Evolutionary conservation across 2,888 invertebrate genomes (phyloP).

Genomic region (Cepaea hortensis): DNA sequence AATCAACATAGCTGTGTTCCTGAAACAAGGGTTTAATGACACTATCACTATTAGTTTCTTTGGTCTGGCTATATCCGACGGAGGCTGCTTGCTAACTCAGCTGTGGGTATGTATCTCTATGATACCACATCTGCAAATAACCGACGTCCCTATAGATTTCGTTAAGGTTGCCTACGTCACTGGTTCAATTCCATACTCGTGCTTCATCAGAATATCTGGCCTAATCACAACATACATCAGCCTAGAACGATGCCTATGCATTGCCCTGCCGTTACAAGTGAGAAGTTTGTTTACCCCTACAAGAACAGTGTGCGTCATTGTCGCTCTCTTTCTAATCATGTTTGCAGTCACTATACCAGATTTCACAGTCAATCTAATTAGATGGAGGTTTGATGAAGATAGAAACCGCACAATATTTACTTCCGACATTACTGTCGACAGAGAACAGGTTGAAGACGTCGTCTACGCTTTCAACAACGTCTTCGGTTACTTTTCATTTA

Average conservation of each 20-base stretch:
- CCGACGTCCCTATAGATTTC: not conserved
- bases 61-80: constrained; percentile 24
- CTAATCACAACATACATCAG: constrained; percentile 35
- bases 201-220: constrained; percentile 24
- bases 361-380: not conserved
- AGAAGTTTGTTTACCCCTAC: constrained; percentile 4
- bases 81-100: constrained; percentile 21
- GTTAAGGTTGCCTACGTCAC: constrained; percentile 11
- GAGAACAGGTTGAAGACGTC: constrained; percentile 3
- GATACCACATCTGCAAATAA: not conserved
- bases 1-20: constrained; percentile 17
- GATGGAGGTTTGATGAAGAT: not conserved
- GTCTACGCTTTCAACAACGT: constrained; percentile 10
- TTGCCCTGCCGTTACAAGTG: constrained; percentile 24
- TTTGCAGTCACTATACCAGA: constrained; percentile 2
- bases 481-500: constrained; percentile 22
- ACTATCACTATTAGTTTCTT: constrained; percentile 33
- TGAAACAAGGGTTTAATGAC: constrained; percentile 16
- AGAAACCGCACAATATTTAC: constrained; percentile 17
- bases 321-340: constrained; percentile 17
- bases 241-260: constrained; percentile 31
- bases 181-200: constrained; percentile 10
- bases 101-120: constrained; percentile 12
- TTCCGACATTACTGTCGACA: not conserved
- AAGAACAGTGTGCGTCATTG: not conserved